A percentile compares a stretch with the other conserved stretches of the same genome.
These are phyloP conservation scores for Palloptera scutellata DNA, from an alignment of 2,888 invertebrate species.

Conservation along the genomic window DNA sequence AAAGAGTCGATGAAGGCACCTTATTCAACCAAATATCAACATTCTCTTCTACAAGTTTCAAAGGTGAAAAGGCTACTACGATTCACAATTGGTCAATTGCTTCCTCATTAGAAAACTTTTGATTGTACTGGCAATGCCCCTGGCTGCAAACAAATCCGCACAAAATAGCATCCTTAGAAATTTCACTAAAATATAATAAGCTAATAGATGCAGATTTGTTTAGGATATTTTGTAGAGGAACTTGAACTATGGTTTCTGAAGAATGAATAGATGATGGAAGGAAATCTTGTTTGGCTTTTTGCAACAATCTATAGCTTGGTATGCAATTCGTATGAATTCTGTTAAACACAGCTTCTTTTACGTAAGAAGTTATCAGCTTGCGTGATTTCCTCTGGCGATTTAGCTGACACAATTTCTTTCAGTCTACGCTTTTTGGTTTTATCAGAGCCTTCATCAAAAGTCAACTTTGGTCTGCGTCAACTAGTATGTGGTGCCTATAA, in stretches of 20 bases:
- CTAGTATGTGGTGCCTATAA: too few relatives aligned
- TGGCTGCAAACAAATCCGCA: neutral
- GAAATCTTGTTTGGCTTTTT: neutral
- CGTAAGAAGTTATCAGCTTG: neutral
- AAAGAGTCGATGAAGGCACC: neutral
- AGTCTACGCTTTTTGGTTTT: too few relatives aligned
- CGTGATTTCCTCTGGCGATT: neutral
- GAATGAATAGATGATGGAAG: neutral
- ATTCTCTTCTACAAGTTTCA: too few relatives aligned
- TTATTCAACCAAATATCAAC: neutral
- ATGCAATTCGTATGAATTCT: neutral
- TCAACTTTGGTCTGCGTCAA: too few relatives aligned
- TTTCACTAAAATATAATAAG: neutral
- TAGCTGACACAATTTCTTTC: neutral
- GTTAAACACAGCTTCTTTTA: neutral
- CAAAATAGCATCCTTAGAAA: neutral
- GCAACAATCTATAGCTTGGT: neutral
- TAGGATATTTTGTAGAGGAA: neutral
- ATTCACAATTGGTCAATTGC: too few relatives aligned
- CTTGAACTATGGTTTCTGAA: neutral
- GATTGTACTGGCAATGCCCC: too few relatives aligned
- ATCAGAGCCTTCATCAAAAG: too few relatives aligned
- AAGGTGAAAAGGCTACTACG: too few relatives aligned
- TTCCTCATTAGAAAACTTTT: too few relatives aligned
- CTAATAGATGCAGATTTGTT: neutral